A percentile compares a stretch with the other conserved stretches of the same genome.
These are phyloP conservation scores for Mantis religiosa DNA, from an alignment of 2,888 invertebrate genomes.

Conservation along the genomic window DNA sequence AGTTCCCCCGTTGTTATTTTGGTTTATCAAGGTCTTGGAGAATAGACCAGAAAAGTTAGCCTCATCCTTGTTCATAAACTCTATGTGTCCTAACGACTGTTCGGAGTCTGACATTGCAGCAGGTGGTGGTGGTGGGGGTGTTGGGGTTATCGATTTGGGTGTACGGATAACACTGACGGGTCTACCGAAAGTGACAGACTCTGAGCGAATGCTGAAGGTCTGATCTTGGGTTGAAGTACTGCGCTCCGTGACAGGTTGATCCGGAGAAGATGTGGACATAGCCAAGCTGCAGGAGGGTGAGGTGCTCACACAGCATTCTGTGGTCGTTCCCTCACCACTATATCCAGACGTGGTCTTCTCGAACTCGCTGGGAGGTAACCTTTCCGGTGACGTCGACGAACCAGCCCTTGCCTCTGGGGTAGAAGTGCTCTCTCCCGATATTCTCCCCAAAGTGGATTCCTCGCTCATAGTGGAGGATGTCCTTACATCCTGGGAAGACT, in stretches of 20 bases:
- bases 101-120: not conserved
- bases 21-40: not conserved
- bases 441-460: not conserved
- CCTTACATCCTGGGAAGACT: not conserved
- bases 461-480: not conserved
- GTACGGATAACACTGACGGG: not conserved
- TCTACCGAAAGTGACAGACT: not conserved
- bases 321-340: not conserved
- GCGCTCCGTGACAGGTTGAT: conserved; percentile 28
- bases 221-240: conserved; percentile 35
- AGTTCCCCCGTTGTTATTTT: not conserved
- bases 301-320: conserved; percentile 10
- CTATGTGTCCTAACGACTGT: not conserved
- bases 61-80: not conserved
- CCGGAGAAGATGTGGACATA: not conserved
- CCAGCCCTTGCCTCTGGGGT: not conserved
- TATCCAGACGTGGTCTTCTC: not conserved
- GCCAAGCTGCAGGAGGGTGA: not conserved
- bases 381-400: not conserved
- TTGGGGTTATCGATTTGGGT: not conserved
- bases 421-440: not conserved
- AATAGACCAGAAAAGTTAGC: not conserved
- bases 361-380: not conserved
- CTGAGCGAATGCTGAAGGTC: conserved; percentile 34
- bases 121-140: too few relatives aligned